Evolutionary conservation across 1,140 invertebrate species (phyloP).

Genomic region (Microplitis mediator): DNA sequence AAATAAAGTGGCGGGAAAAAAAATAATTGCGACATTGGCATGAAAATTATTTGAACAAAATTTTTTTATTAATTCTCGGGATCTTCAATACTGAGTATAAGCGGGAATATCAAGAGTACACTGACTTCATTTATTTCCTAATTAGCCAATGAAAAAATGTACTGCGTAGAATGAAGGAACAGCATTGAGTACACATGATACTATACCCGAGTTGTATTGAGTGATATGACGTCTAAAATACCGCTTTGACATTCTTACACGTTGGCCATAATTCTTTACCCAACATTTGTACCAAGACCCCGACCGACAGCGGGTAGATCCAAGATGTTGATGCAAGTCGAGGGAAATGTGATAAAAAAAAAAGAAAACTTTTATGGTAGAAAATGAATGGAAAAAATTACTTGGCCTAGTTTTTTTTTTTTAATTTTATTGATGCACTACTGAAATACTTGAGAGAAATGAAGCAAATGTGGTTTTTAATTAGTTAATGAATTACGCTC

Average conservation of each 20-base stretch:
- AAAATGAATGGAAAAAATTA: background rate
- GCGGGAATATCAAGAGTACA: background rate
- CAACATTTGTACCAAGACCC: background rate
- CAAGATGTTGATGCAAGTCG: too few relatives aligned
- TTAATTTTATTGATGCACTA: background rate
- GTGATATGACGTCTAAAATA: too few relatives aligned
- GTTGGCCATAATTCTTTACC: background rate
- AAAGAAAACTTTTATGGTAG: background rate
- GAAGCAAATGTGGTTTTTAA: background rate
- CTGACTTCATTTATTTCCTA: slow-evolving; percentile 13
- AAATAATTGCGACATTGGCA: too few relatives aligned
- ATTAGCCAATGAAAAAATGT: slow-evolving; percentile 13
- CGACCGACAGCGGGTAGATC: too few relatives aligned
- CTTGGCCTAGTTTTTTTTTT: background rate
- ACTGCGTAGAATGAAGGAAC: background rate
- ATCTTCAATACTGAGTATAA: background rate
- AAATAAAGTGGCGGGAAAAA: too few relatives aligned
- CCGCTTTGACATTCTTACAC: background rate
- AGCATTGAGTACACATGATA: background rate
- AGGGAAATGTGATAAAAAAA: background rate
- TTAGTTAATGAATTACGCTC: background rate
- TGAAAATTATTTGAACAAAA: background rate
- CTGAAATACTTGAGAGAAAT: background rate
- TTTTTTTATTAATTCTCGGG: background rate
- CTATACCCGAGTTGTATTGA: background rate